Evolutionary conservation across 2,797 vertebrate species (phyloP).

Genomic region (Leptatherina wallacei): DNA sequence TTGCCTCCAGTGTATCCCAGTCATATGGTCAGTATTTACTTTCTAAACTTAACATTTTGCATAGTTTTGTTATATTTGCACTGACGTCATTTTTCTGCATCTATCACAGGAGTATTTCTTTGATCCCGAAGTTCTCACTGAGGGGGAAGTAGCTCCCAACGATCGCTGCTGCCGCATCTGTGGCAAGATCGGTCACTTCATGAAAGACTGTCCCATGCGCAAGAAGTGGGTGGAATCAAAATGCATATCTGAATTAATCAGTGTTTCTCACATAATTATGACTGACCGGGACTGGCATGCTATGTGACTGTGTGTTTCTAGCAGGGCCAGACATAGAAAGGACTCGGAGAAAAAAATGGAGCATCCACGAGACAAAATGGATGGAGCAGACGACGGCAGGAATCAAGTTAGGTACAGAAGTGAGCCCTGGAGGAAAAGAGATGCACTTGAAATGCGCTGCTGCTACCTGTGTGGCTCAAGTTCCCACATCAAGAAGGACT

Average conservation of each 20-base stretch:
- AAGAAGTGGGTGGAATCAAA: slow-evolving; percentile 86
- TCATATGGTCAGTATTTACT: slow-evolving; percentile 86
- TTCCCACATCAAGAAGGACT: slow-evolving; percentile 93
- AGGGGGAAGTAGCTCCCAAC: slow-evolving; percentile 93
- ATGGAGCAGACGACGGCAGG: slow-evolving; percentile 71
- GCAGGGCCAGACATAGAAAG: slow-evolving; percentile 82
- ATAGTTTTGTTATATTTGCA: neutral
- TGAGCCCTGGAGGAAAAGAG: slow-evolving; percentile 87
- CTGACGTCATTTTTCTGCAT: slow-evolving; percentile 8
- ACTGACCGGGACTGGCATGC: neutral
- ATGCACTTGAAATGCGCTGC: slow-evolving; percentile 86
- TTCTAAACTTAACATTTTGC: neutral
- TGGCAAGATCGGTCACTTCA: slow-evolving; percentile 97
- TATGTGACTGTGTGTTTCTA: neutral
- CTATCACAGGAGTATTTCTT: slow-evolving; percentile 92
- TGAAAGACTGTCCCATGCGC: slow-evolving; percentile 95
- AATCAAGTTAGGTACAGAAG: slow-evolving; percentile 80
- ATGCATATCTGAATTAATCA: neutral
- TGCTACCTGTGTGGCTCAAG: slow-evolving; percentile 92
- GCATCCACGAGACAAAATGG: slow-evolving; percentile 60
- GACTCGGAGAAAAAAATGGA: slow-evolving; percentile 82
- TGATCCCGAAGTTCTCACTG: slow-evolving; percentile 93
- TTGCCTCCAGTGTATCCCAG: slow-evolving; percentile 87
- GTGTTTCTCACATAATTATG: neutral
- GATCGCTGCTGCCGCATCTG: slow-evolving; percentile 96